Evolutionary conservation across 2,797 vertebrate genomes (phyloP).

Genomic region (Acanthurus leucopareius): DNA sequence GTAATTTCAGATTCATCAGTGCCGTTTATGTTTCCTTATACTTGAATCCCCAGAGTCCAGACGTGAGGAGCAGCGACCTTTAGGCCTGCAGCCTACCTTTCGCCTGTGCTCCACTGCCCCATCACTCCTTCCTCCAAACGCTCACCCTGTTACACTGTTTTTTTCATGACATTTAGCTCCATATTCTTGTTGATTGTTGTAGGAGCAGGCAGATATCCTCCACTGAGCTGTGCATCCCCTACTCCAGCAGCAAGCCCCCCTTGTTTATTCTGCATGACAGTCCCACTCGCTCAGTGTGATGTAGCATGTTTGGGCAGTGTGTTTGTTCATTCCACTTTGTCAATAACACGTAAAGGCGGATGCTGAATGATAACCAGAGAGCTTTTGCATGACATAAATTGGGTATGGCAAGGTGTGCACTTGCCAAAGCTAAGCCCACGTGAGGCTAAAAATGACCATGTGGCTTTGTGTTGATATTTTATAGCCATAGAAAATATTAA

Average conservation of each 20-base stretch:
- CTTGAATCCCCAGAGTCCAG: conserved; percentile 75
- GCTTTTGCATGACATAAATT: conserved; percentile 60
- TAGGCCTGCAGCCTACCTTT: conserved; percentile 56
- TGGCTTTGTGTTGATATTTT: conserved; percentile 34
- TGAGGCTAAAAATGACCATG: conserved; percentile 25
- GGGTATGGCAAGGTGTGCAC: conserved; percentile 55
- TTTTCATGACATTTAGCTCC: conserved; percentile 53
- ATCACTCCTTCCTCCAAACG: conserved; percentile 12
- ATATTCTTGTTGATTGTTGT: conserved; percentile 71
- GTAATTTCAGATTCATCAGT: conserved; percentile 84
- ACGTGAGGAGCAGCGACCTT: conserved; percentile 71
- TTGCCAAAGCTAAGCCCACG: conserved; percentile 36
- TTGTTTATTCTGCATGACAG: conserved; percentile 84
- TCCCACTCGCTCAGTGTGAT: conserved; percentile 81
- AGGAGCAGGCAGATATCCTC: conserved; percentile 61
- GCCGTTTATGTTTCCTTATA: conserved; percentile 83
- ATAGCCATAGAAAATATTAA: not conserved
- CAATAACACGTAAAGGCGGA: conserved; percentile 83
- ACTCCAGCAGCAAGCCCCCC: conserved; percentile 46
- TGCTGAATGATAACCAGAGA: conserved; percentile 81
- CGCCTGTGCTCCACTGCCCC: conserved; percentile 34
- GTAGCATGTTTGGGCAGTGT: conserved; percentile 81
- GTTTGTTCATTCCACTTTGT: conserved; percentile 85
- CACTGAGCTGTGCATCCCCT: conserved; percentile 57
- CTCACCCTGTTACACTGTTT: conserved; percentile 4